Conservation (phyloP, 2,113 vertebrate genomes). For the Thunnus thynnus region DNA sequence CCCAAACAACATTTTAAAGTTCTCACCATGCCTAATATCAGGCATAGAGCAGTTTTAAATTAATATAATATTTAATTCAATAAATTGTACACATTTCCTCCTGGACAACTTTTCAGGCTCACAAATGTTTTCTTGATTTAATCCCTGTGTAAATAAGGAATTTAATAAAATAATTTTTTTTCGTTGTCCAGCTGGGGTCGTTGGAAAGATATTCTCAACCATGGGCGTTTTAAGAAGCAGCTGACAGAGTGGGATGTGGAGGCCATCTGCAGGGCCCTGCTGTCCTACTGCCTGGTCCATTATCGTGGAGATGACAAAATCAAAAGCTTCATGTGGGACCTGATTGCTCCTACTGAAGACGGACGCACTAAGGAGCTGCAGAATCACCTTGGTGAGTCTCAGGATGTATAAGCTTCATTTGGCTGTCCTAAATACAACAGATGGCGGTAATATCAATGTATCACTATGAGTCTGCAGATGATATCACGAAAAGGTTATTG, state of each 20-base stretch:
- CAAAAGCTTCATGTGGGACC: constrained; percentile 99
- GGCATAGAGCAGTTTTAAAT: no score
- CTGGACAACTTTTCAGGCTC: no score
- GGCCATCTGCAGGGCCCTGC: constrained; percentile 93
- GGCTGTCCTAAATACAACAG: background rate
- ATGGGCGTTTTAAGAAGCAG: constrained; percentile 97
- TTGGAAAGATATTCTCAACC: constrained; percentile 97
- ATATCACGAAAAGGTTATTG: no score
- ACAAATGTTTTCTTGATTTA: no score
- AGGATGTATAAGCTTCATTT: background rate
- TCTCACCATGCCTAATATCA: no score
- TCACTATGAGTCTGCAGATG: no score
- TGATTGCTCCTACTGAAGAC: constrained; percentile 96
- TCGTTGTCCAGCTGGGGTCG: constrained; percentile 91
- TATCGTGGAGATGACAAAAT: constrained; percentile 99
- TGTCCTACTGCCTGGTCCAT: constrained; percentile 96
- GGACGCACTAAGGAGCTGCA: constrained; percentile 95
- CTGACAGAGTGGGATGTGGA: constrained; percentile 96
- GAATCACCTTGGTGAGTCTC: constrained; percentile 91
- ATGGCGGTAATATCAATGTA: no score
- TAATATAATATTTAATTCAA: no score
- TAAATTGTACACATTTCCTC: no score
- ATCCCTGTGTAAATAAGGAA: no score
- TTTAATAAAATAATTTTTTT: background rate
- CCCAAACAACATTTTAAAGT: no score